Percentiles rank a stretch among this genome's conserved stretches.
These are phyloP conservation scores for Watsonalla binaria DNA, from an alignment of 2,888 invertebrate genomes.

Conservation along the genomic window DNA sequence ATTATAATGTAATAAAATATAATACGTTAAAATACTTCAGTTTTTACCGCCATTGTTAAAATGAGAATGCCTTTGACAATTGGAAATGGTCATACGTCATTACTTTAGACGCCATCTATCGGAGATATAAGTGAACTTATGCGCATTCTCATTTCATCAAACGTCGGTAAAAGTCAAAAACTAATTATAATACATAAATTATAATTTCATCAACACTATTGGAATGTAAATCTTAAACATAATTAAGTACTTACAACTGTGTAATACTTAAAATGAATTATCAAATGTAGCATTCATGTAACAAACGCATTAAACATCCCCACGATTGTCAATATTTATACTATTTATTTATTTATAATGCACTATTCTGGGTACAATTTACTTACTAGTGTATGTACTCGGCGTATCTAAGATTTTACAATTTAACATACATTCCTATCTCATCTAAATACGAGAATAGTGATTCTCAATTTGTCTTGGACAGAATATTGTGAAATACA, in stretches of 20 bases:
- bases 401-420: not conserved
- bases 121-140: not conserved
- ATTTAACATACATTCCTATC: too few relatives aligned
- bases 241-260: conserved; percentile 29
- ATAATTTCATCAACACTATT: conserved; percentile 23
- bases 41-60: not conserved
- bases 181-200: not conserved
- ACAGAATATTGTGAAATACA: not conserved
- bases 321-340: conserved; percentile 2
- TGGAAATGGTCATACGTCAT: too few relatives aligned
- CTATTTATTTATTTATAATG: not conserved
- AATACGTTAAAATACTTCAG: not conserved
- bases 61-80: not conserved
- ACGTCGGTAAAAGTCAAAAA: not conserved
- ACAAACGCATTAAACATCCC: conserved; percentile 24
- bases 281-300: conserved; percentile 31
- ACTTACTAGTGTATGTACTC: not conserved
- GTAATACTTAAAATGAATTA: conserved; percentile 16
- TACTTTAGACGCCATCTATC: too few relatives aligned
- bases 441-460: too few relatives aligned
- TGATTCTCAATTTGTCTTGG: not conserved
- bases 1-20: conserved; percentile 8
- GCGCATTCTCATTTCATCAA: not conserved
- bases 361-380: not conserved
- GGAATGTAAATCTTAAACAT: conserved; percentile 36